Evolutionary conservation across 2,113 vertebrate species (phyloP), one percentile per base, ranked within the genome.

Genomic region (Xyrauchen texanus): DNA sequence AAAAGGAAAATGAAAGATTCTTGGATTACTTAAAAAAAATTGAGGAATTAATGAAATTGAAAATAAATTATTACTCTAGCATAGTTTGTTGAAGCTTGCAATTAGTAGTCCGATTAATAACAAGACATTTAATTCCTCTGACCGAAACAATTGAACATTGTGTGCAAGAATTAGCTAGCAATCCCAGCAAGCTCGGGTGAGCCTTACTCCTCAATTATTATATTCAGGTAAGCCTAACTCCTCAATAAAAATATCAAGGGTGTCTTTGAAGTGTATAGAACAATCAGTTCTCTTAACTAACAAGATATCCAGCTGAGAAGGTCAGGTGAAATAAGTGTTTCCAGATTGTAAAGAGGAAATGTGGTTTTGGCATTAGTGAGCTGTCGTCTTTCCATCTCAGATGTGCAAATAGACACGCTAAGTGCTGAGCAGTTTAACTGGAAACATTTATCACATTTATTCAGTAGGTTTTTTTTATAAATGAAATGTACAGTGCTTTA

Each of bases 221-320:
- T 55, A 5, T 15, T 6, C 60, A 8, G 45, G 44, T 62, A 10
- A 15, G 82, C 73, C 79, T 46, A 84, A 42, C 0, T 71, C 65
- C 65, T 82, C 44, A 9, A 71, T 72, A n/a, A 83, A 63, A 76
- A 82, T 68, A 87, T 89, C 85, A 88, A 89, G 88, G 87, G 82
- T 88, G 83, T 85, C 86, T 76, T 82, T 82, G 73, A 90, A 87
- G 82, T 58, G 77, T 79, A 85, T 83, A 68, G 87, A 87, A 90
- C 82, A 34, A 34, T 34, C 21, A 84, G 88, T 87, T 80, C 72
- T 88, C 89, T 88, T 88, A 89, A 86, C 87, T 86, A 58, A 88
- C 85, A 86, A 82, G 85, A 84, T 85, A 70, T 84, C 83, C 81
- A 86, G 86, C 78, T 81, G 79, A 88, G 55, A 82, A 87, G 88